Evolutionary conservation across 1,140 invertebrate genomes (phyloP).

Genomic region (Cherax destructor): DNA sequence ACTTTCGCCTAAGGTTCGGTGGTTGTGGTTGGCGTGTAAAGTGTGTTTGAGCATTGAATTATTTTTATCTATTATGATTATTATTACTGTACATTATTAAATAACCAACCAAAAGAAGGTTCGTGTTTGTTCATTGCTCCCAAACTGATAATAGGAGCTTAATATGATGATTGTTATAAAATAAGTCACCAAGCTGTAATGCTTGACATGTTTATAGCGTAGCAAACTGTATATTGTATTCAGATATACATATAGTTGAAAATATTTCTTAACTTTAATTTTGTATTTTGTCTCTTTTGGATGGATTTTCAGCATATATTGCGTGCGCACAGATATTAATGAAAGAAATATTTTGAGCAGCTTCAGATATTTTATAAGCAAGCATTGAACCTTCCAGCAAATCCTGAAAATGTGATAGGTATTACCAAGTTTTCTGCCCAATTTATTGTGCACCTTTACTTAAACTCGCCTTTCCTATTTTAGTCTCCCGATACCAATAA

Average conservation of each 20-base stretch:
- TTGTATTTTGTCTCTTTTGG: conserved; percentile 44
- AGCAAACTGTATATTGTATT: conserved; percentile 38
- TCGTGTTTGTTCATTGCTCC: background rate
- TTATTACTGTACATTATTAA: background rate
- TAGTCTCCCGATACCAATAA: background rate
- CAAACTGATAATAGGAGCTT: background rate
- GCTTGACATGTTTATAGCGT: conserved; percentile 47
- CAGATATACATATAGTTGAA: conserved; percentile 19
- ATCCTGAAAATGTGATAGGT: conserved; percentile 41
- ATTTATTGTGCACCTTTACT: background rate
- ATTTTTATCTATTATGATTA: background rate
- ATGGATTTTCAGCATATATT: conserved; percentile 26
- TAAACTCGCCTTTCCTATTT: background rate
- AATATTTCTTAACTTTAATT: conserved; percentile 43
- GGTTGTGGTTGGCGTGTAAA: conserved; percentile 18
- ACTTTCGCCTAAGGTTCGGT: conserved; percentile 2
- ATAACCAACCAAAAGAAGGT: background rate
- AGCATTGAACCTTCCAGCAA: conserved; percentile 12
- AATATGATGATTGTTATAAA: background rate
- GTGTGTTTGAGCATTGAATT: background rate
- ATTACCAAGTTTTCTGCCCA: conserved; percentile 14
- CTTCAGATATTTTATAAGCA: conserved; percentile 3
- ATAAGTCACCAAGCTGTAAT: background rate
- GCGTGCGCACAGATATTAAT: conserved; percentile 19
- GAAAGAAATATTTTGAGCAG: conserved; percentile 25